Conservation (phyloP, 1,140 invertebrate species). For the Hesperophylax magnus region DNA sequence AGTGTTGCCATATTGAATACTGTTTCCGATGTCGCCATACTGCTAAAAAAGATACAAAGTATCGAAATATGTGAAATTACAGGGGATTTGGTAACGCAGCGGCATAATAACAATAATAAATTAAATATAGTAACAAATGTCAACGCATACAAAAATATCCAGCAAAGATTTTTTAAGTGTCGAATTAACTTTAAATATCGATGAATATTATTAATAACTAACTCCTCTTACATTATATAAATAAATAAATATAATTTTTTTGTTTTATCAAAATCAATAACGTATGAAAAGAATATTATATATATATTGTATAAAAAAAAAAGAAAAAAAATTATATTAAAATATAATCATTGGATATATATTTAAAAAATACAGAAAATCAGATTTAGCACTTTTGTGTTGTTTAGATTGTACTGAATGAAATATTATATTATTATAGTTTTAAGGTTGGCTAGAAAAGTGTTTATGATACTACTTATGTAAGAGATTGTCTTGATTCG, state of each 20-base stretch:
- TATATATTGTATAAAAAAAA: slow-evolving; percentile 33
- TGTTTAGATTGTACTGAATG: background rate
- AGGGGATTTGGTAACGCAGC: background rate
- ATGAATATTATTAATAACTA: background rate
- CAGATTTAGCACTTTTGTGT: background rate
- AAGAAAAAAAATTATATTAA: slow-evolving; percentile 8
- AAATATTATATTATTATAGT: slow-evolving; percentile 22
- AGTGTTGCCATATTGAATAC: background rate
- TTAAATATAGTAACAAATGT: background rate
- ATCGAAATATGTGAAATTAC: background rate
- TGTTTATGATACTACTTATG: slow-evolving; percentile 44
- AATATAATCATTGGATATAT: slow-evolving; percentile 29
- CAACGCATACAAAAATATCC: background rate
- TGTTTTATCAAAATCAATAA: slow-evolving; percentile 29
- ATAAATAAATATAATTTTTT: background rate
- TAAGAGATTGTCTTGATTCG: slow-evolving; percentile 19
- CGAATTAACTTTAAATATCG: slow-evolving; percentile 4
- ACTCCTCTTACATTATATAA: background rate
- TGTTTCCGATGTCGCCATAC: background rate
- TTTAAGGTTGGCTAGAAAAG: slow-evolving; percentile 16
- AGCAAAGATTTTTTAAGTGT: slow-evolving; percentile 16
- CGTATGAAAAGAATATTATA: slow-evolving; percentile 14
- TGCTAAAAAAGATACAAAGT: background rate
- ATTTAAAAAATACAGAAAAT: background rate
- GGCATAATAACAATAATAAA: too few relatives aligned